Evolutionary conservation across 2,797 vertebrate genomes (phyloP), one percentile per base, ranked within the genome.

Genomic region (Pangasius mekongensis): DNA sequence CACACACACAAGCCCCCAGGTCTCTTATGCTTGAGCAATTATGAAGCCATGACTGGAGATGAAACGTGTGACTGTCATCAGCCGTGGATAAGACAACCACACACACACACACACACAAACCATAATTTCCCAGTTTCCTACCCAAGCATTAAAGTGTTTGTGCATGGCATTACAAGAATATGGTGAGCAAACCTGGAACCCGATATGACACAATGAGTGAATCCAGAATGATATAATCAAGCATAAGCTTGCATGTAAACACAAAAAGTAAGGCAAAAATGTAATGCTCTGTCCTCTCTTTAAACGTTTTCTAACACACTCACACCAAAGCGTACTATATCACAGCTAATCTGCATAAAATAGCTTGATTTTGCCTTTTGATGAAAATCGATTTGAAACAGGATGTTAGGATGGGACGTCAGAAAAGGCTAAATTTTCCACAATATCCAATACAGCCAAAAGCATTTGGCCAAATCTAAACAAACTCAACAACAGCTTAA

Each of bases 11-110:
- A 73, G 76, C 86, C 52, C 71, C 74, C 16, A 73, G 86, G 69
- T 87, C 71, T 87, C 74, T 84, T 84, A 89, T 87, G 83, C 87
- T 86, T 86, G 77, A 89, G 83, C 54, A 86, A 86, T 33, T 71
- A 56, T 83, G 39, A 85, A 30, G 69, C 56, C 84, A 24, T 64
- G 84, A 76, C 87, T 85, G 76, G 83, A 77, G 33, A 36, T 71
- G 54, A 84, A 62, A 43, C 76, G 71, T 90, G 87, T 69, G 73
- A 87, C 24, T 80, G 62, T 67, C 85, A 90, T 80, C 77, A 69
- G 52, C 64, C 9, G 1, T 74, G 83, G 22, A 74, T 54, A 89
- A 33, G 33, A 84, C 60, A 86, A 62, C 52, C 80, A 58, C 80
- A 69, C 69, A 77, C 71, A 36, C 60, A 66, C 67, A 56, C 73